These are phyloP conservation scores for Podargus strigoides DNA, from an alignment of 2,797 vertebrate genomes.

Conservation along the genomic window DNA sequence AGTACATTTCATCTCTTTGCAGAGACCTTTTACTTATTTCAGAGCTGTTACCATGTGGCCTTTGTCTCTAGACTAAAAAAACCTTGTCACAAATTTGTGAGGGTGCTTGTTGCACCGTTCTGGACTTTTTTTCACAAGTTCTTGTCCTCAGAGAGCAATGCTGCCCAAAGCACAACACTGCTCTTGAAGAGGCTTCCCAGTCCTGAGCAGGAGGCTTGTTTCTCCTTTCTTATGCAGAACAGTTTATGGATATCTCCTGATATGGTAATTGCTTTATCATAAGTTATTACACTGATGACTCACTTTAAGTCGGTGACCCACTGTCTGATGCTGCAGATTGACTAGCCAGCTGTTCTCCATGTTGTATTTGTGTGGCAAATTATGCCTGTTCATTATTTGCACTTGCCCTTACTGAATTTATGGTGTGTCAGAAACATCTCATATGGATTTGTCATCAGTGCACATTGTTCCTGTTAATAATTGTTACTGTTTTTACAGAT, in stretches of 20 bases:
- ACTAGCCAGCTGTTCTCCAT: neutral
- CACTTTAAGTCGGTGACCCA: neutral
- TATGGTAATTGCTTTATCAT: neutral
- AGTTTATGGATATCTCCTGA: neutral
- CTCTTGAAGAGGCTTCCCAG: neutral
- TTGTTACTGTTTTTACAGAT: neutral
- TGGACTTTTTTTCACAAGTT: neutral
- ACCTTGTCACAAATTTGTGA: neutral
- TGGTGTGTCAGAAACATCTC: neutral
- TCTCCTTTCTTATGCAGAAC: neutral
- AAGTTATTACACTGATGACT: neutral
- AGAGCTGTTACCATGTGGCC: neutral
- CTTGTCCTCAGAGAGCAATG: fast-evolving
- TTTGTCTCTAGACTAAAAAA: neutral
- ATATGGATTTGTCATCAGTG: neutral
- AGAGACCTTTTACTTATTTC: neutral
- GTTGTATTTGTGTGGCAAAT: neutral
- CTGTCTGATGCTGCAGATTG: neutral
- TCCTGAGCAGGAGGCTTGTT: neutral
- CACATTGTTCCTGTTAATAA: neutral
- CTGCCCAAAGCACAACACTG: neutral
- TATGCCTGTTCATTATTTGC: neutral
- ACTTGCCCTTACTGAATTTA: neutral
- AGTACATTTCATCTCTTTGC: neutral
- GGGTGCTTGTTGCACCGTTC: neutral